These are phyloP conservation scores for Chymomyza fuscimana DNA, from an alignment of 2,888 invertebrate species.

Conservation along the genomic window DNA sequence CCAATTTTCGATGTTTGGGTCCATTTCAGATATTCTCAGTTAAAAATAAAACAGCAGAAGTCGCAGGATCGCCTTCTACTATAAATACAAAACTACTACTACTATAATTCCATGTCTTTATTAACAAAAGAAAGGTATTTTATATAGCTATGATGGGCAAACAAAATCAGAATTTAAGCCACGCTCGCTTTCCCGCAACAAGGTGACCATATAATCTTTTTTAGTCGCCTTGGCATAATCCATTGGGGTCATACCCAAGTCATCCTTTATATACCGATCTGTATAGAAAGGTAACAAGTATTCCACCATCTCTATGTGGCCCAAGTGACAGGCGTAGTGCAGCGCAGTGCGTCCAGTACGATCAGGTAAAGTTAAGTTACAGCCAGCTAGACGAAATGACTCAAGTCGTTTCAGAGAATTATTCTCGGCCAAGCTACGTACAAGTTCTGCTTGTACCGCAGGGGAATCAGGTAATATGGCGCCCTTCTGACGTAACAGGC, in stretches of 20 bases:
- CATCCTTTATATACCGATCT: constrained; percentile 79
- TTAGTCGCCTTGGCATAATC: constrained; percentile 80
- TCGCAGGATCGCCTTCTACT: no score
- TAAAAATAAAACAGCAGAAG: no score
- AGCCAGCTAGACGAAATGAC: constrained; percentile 85
- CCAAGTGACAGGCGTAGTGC: constrained; percentile 85
- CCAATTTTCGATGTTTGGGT: no score
- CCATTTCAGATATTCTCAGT: no score
- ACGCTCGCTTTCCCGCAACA: constrained; percentile 28
- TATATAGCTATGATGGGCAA: neutral
- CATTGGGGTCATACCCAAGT: constrained; percentile 81
- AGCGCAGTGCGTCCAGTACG: constrained; percentile 84
- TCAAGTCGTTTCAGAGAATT: constrained; percentile 82
- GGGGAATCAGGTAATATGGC: constrained; percentile 84
- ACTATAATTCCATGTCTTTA: no score
- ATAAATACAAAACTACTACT: no score
- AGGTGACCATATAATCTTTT: constrained; percentile 33
- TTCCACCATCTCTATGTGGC: constrained; percentile 80
- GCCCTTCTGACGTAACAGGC: constrained; percentile 85
- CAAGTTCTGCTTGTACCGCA: constrained; percentile 83
- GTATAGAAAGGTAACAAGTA: constrained; percentile 81
- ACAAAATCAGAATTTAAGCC: neutral
- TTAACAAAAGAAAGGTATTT: neutral
- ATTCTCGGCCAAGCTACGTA: constrained; percentile 84
- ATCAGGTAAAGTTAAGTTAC: constrained; percentile 83